Evolutionary conservation across 1,140 invertebrate genomes (phyloP), one percentile per base, ranked within the genome.

Genomic region (Plectus sambesii): DNA sequence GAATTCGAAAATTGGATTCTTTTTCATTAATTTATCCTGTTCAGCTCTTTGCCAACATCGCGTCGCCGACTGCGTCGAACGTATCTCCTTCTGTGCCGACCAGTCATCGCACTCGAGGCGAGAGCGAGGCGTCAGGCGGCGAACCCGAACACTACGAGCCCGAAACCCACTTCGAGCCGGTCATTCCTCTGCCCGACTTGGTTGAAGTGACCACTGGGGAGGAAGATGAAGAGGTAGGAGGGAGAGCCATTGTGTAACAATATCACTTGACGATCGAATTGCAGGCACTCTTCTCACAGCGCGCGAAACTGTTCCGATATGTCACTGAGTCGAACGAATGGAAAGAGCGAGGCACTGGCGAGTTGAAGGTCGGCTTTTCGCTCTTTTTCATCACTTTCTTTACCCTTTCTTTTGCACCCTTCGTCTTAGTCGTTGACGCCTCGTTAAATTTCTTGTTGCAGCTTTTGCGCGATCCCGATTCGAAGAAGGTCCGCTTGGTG

Each of bases 261-360:
- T 6, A 22, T 43, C 8, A 19, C 9, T 9, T n/a, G 9, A 8
- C 9, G 8, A 25, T 23, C 2, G 12, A 6, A 36, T 36, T 60
- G 20, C 42, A 63, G 53, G 59, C 60, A 19, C 22, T 63, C 6
- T 61, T 63, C 41, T 26, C 43, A 2, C 49, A 50, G 27, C 60
- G 61, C 8, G 46, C 46, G 25, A 66, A 66, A 40, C 49, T 64
- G 6, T 64, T 55, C 45, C 59, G 59, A 30, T 66, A 52, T 42
- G 47, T 58, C 22, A 40, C 47, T 20, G 63, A 58, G 6, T 48
- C 36, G 6, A 63, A 58, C 15, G 71, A 73, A 58, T 73, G 72
- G 71, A 75, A 75, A 53, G 74, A 75, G 51, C 61, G 74, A 49
- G 74, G 74, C 15, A 52, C 70, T 20, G 74, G 74, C 2, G 69